Conservation (phyloP, 2,888 invertebrate species). For the Sphinx pinastri region DNA sequence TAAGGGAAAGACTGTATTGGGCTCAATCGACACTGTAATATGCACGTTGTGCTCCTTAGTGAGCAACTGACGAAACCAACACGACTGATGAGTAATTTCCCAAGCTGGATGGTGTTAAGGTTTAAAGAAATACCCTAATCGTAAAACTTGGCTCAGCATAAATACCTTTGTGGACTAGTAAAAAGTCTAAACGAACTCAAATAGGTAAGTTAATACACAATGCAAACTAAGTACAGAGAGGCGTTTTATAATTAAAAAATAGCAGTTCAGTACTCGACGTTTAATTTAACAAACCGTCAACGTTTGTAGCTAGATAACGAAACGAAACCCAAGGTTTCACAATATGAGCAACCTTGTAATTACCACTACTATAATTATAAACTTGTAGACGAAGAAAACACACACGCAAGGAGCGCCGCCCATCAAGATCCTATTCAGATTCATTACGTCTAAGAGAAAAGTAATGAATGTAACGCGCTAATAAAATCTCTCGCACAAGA, state of each 20-base stretch:
- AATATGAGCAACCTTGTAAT: constrained; percentile 76
- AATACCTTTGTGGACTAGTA: neutral
- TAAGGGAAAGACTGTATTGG: too few relatives aligned
- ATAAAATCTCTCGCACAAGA: constrained; percentile 76
- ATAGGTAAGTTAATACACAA: constrained; percentile 48
- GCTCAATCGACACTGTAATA: too few relatives aligned
- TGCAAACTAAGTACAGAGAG: constrained; percentile 56
- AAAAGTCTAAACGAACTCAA: constrained; percentile 28
- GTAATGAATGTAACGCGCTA: constrained; percentile 79
- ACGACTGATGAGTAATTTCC: too few relatives aligned
- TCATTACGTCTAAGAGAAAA: constrained; percentile 70
- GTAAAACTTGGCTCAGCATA: too few relatives aligned
- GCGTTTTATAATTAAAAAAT: constrained; percentile 69
- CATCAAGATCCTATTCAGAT: constrained; percentile 79
- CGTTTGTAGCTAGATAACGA: constrained; percentile 66
- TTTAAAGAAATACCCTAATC: too few relatives aligned
- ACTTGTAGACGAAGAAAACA: constrained; percentile 65
- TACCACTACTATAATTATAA: constrained; percentile 80
- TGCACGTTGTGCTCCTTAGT: too few relatives aligned
- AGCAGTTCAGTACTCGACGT: constrained; percentile 66
- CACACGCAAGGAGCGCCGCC: constrained; percentile 66
- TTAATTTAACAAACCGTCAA: constrained; percentile 80
- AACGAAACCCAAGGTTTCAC: constrained; percentile 68
- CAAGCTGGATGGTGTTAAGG: too few relatives aligned
- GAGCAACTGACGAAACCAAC: too few relatives aligned